Conservation (phyloP, 30 jellyfish, hydroid and myxozoan genomes). For the Turritopsis rubra region DNA sequence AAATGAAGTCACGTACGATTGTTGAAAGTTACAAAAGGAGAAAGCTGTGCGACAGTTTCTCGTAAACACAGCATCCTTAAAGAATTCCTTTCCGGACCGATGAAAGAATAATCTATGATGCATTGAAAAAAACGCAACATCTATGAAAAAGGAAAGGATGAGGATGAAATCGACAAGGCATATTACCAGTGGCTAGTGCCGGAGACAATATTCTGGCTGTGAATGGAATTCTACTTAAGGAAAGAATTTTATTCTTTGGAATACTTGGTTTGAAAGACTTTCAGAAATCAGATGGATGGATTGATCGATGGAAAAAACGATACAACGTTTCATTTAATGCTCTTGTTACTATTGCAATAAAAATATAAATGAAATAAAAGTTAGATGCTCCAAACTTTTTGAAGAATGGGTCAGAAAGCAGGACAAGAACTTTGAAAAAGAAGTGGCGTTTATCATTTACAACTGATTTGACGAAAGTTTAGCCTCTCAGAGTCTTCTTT, state of each 20-base stretch:
- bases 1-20: not conserved
- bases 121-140: slow-evolving; percentile 21
- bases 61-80: slow-evolving; percentile 10
- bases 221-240: slow-evolving; percentile 18
- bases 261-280: not conserved
- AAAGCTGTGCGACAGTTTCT: slow-evolving; percentile 16
- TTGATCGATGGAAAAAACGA: slow-evolving; percentile 11
- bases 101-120: slow-evolving; percentile 8
- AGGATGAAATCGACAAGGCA: slow-evolving; percentile 20
- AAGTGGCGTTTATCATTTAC: not conserved
- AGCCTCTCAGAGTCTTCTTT: not conserved
- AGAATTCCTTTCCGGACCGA: not conserved
- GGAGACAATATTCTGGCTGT: slow-evolving; percentile 19
- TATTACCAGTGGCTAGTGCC: slow-evolving; percentile 26
- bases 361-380: not conserved
- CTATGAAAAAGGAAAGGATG: not conserved
- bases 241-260: not conserved
- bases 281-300: slow-evolving; percentile 14
- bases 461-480: not conserved
- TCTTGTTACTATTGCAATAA: not conserved
- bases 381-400: too few relatives aligned
- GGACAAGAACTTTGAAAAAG: not conserved
- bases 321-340: not conserved
- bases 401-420: not conserved
- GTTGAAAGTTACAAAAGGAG: not conserved